Evolutionary conservation across 92 coral and sea anemone genomes (phyloP).

Genomic region (Umimayanthus kanabou): DNA sequence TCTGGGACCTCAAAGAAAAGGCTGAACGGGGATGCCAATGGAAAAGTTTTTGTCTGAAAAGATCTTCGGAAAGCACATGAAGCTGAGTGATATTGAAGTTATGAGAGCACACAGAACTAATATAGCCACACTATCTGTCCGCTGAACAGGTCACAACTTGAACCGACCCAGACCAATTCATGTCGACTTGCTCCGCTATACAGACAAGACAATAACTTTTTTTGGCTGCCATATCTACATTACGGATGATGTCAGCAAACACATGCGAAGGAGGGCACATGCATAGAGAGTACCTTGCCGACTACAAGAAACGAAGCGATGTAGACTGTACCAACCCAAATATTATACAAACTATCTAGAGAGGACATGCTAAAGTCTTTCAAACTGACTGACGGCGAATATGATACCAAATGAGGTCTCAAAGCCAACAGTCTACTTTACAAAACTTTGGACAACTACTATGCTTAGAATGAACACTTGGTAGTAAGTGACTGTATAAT

Average conservation of each 20-base stretch:
- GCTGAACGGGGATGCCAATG: slow-evolving; percentile 10
- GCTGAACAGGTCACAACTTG: neutral
- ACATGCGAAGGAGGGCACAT: slow-evolving; percentile 25
- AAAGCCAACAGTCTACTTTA: neutral
- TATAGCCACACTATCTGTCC: neutral
- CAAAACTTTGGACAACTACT: too few relatives aligned
- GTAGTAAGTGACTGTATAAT: neutral
- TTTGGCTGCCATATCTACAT: slow-evolving; percentile 29
- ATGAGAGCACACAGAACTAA: slow-evolving; percentile 44
- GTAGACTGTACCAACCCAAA: slow-evolving; percentile 31
- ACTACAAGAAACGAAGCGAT: slow-evolving; percentile 8
- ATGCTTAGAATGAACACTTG: neutral
- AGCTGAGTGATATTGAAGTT: slow-evolving; percentile 31
- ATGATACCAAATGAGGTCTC: neutral
- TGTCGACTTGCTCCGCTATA: slow-evolving; percentile 12
- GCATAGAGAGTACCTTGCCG: slow-evolving; percentile 15
- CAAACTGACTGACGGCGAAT: neutral
- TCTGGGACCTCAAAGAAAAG: slow-evolving; percentile 37
- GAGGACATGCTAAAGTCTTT: neutral
- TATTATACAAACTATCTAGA: slow-evolving; percentile 14
- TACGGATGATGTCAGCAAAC: slow-evolving; percentile 29
- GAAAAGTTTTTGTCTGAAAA: slow-evolving; percentile 6
- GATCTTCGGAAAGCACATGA: slow-evolving; percentile 31
- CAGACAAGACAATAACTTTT: slow-evolving; percentile 12
- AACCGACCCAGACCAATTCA: slow-evolving; percentile 32